Evolutionary conservation across 2,888 invertebrate species (phyloP), one percentile per base, ranked within the genome.

Genomic region (Mesoligia furuncula): DNA sequence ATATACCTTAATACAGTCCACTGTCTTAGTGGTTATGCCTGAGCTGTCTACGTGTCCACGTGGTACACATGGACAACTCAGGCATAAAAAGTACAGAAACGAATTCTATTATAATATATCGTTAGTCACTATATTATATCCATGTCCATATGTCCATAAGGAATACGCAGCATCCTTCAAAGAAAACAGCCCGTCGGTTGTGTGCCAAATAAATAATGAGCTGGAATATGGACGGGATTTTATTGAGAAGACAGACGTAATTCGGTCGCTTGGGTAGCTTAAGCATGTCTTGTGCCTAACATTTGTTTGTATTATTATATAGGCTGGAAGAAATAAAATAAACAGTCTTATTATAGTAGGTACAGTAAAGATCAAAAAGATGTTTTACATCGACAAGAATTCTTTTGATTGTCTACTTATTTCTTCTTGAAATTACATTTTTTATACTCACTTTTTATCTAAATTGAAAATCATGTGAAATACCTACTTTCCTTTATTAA

Each of bases 201-300:
- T 54, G 36, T 51, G 57, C 78, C 71, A 77, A 85, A 87, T 82
- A 87, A 85, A 71, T 82, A 84, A 81, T 84, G 64, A 86, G 69
- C 20, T 15, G 24, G 68, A 39, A 70, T 80, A 81, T 81, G 54
- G 72, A 69, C 65, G 39, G 31, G 24, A 36, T 75, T 42, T 42
- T 68, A 73, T 80, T 67, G 24, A 72, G 51, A 69, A 45, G 69
- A 69, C 45, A 69, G 51, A 27, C 42, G 20, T 61, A 57, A 67
- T 70, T 64, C 17, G 20, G 54, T 61, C 5, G 17, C n/a, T 36
- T 59, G 17, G 20, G 39, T 45, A 45, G 45, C 39, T 64, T 48
- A 45, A 13, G n/a, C 11, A 69, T 65, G 8, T 45, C 2, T n/a
- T 65, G 8, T 62, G n/a, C n/a, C 11, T 73, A 24, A n/a, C 31